phyloP scores from a whole-genome alignment of 2,113 vertebrate genomes.

The Bombycilla garrulus region DNA sequence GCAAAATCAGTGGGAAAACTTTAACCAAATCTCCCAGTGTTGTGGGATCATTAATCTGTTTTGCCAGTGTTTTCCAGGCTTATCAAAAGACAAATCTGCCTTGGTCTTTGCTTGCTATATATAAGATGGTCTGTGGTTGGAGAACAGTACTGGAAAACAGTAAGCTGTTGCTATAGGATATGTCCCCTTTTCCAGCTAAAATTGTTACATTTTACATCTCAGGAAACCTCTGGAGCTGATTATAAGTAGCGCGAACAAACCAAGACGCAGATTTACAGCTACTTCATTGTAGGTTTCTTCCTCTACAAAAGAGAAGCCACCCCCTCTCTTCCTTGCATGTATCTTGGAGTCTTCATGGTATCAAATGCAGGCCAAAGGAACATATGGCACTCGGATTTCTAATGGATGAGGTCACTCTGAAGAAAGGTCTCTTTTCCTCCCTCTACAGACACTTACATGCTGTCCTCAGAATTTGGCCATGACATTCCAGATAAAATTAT shows the following conservation, averaged over 20 bases:
- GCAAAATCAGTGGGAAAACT: neutral
- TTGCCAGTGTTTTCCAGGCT: neutral
- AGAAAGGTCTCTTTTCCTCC: slow-evolving; percentile 29
- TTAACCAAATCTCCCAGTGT: neutral
- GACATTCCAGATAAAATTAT: slow-evolving; percentile 64
- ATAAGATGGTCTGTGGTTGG: neutral
- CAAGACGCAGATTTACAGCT: neutral
- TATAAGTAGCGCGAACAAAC: neutral
- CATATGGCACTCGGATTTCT: slow-evolving; percentile 68
- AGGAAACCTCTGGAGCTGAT: neutral
- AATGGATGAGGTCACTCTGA: slow-evolving; percentile 67
- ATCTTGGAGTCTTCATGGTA: slow-evolving; percentile 9
- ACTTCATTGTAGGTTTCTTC: neutral
- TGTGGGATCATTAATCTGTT: neutral
- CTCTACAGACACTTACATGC: slow-evolving; percentile 46
- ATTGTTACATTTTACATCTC: neutral
- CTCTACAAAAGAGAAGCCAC: neutral
- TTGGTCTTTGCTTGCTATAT: neutral
- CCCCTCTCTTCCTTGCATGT: neutral
- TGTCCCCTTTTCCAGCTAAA: neutral
- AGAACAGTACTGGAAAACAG: neutral
- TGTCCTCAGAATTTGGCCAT: slow-evolving; percentile 56
- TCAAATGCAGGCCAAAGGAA: slow-evolving; percentile 36
- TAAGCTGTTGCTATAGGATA: neutral
- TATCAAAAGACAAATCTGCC: neutral